These are phyloP conservation scores for Lordiphosa clarofinis DNA, from an alignment of 1,140 invertebrate genomes.

Conservation along the genomic window DNA sequence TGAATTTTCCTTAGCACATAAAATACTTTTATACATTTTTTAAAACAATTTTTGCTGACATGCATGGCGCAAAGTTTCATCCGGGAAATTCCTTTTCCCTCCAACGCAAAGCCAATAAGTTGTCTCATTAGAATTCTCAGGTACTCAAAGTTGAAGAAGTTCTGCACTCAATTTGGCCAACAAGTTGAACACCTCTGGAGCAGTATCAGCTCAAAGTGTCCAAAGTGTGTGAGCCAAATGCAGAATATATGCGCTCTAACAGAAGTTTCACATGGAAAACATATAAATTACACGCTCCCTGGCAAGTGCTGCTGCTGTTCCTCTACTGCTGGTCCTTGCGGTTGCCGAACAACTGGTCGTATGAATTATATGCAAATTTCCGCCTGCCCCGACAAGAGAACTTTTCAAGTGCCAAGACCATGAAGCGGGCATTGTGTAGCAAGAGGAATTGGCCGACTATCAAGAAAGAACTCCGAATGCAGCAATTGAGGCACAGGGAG, in stretches of 20 bases:
- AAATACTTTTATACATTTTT: constrained; percentile 14
- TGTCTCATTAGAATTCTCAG: background rate
- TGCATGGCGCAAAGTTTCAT: background rate
- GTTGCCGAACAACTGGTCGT: background rate
- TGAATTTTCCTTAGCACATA: constrained; percentile 34
- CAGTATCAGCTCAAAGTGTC: background rate
- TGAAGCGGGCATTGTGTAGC: constrained; percentile 17
- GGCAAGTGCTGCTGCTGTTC: background rate
- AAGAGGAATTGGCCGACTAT: constrained; percentile 19
- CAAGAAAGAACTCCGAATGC: background rate
- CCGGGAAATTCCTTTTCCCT: too few relatives aligned
- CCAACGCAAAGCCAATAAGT: background rate
- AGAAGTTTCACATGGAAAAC: constrained; percentile 8
- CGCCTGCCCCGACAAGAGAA: constrained; percentile 1
- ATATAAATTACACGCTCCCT: constrained; percentile 26
- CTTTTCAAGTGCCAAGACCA: constrained; percentile 34
- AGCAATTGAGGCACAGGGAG: constrained; percentile 4
- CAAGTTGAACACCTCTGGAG: constrained; percentile 1
- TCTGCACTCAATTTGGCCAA: constrained; percentile 8
- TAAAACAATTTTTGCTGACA: constrained; percentile 9
- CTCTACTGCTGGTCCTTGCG: background rate
- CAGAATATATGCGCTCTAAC: constrained; percentile 1
- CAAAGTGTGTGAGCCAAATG: constrained; percentile 3
- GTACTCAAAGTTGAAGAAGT: constrained; percentile 3
- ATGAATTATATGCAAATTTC: constrained; percentile 24